A percentile compares a stretch with the other conserved stretches of the same genome.
Evolutionary conservation across 2,113 vertebrate genomes (phyloP).

Genomic region (Ophiodon elongatus): DNA sequence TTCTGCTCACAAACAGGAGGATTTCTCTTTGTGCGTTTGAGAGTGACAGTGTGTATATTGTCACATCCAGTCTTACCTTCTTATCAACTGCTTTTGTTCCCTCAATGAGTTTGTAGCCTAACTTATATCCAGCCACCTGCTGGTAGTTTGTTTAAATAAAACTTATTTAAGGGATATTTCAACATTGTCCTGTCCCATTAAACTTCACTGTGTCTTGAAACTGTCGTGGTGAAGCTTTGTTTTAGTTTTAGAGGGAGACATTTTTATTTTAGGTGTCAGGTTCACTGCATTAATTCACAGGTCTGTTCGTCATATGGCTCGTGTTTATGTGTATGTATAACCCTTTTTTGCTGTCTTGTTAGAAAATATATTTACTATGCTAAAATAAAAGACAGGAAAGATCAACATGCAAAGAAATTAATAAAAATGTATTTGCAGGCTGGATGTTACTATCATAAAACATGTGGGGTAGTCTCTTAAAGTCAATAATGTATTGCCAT

Average conservation of each 20-base stretch:
- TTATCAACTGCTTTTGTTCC: background rate
- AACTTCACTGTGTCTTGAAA: slow-evolving; percentile 13
- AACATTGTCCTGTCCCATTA: background rate
- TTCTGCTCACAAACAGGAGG: slow-evolving; percentile 15
- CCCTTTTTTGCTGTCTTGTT: background rate
- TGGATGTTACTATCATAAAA: background rate
- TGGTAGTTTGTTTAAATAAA: background rate
- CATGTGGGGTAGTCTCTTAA: background rate
- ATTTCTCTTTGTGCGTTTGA: background rate
- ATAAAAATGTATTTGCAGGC: background rate
- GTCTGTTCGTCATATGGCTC: background rate
- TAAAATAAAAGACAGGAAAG: background rate
- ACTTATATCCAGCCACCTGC: background rate
- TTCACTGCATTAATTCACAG: background rate
- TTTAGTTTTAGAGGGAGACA: background rate
- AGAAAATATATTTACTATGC: background rate
- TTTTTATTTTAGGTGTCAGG: background rate
- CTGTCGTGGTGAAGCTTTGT: background rate
- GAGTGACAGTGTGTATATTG: background rate
- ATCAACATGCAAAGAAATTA: background rate
- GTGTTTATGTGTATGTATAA: background rate
- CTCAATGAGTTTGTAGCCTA: background rate
- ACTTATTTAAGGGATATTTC: background rate
- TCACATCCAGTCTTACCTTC: background rate
- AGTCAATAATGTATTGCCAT: too few species aligned